phyloP scores from a whole-genome alignment of 1,140 invertebrate genomes.

The Oscheius sp. region DNA sequence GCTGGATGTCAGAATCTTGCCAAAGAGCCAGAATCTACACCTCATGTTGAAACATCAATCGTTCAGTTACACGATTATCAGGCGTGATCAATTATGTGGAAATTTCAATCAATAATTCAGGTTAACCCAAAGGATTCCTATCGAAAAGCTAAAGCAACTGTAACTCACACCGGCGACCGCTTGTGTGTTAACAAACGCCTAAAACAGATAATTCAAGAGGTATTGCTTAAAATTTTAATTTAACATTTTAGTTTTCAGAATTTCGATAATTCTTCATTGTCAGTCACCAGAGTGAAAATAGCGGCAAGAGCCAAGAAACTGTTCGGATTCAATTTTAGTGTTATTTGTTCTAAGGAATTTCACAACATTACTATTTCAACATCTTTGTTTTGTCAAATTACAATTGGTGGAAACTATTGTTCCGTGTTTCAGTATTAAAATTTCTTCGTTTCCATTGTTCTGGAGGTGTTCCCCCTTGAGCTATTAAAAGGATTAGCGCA shows the following conservation, averaged over 20 bases:
- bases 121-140: too few species aligned
- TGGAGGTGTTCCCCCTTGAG: not conserved
- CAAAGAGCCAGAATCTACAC: too few species aligned
- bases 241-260: not conserved
- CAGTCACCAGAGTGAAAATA: not conserved
- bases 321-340: slow-evolving; percentile 24
- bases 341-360: slow-evolving; percentile 4
- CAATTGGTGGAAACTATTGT: not conserved
- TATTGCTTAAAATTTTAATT: not conserved
- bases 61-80: too few species aligned
- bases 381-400: not conserved
- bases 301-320: slow-evolving; percentile 8
- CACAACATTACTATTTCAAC: not conserved
- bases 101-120: too few species aligned
- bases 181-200: not conserved
- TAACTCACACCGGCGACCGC: too few species aligned
- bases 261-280: not conserved
- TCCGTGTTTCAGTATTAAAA: not conserved
- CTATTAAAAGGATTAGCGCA: not conserved
- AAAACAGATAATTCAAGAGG: not conserved
- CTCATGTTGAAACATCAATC: too few species aligned
- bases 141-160: too few species aligned
- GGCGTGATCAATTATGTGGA: too few species aligned
- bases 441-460: not conserved
- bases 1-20: too few species aligned